Base-by-base conservation (phyloP, 2,113 vertebrate genomes). In the Rhynchopsitta pachyrhyncha region DNA sequence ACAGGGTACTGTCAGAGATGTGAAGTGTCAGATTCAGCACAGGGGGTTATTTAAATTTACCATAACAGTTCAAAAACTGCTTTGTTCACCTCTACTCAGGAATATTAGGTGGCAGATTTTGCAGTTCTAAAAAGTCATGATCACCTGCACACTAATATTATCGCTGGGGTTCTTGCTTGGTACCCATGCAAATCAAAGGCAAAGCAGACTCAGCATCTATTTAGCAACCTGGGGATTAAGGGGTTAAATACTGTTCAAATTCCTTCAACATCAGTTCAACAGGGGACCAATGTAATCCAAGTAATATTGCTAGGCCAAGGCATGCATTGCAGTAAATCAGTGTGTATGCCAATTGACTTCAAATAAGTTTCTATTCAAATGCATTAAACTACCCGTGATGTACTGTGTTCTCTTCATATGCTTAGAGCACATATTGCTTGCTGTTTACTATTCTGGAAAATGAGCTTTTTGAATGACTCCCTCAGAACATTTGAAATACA, bases 391-490 rank as follows among this genome's bases (percentile, higher is more conserved):
- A n/a, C 9, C 19, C 17, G 6, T 16, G 7, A 71, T 35, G 23
- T 27, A 25, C n/a, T 86, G 41, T 37, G 17, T 68, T 90, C 80
- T 52, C 68, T 47, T 70, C 37, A 4, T 49, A 41, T 52, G 67
- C 69, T 67, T 53, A 18, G 17, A 92, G 50, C 74, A 28, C 1
- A 1, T 28, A 83, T 49, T 83, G 90, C 52, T 88, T 89, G 33
- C 31, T 78, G 33, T 62, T 94, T 92, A 76, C 63, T 69, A 57
- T n/a, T 35, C 57, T 76, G 47, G 80, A 93, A 96, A 93, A 93
- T 82, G 37, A 94, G 74, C 16, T 96, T 91, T 86, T 19, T 49
- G 14, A 84, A 84, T 90, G 59, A 80, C 13, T 27, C 57, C 70
- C 66, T 86, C 57, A 66, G 63, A 88, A 59, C 28, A 89, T 92